A percentile compares a stretch with the other conserved stretches of the same genome.
Evolutionary conservation across 2,113 vertebrate genomes (phyloP).

Genomic region (Myrmophylax atrothorax): DNA sequence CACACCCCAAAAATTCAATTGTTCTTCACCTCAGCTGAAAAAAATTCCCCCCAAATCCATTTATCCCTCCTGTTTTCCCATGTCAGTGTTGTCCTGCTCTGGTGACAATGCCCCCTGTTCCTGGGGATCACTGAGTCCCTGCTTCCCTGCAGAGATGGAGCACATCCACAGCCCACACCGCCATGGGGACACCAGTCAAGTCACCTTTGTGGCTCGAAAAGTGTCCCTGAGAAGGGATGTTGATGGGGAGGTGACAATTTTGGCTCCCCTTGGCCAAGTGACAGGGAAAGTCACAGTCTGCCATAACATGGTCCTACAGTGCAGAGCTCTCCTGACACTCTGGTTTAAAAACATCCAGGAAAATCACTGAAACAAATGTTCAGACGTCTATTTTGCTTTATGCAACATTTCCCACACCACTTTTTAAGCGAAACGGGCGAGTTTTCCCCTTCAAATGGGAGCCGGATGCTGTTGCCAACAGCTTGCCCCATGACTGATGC

Average conservation of each 20-base stretch:
- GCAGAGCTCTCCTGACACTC: fast-evolving
- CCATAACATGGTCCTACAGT: fast-evolving
- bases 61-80: neutral
- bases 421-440: fast-evolving
- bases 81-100: neutral
- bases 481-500: neutral
- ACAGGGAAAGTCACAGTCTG: fast-evolving
- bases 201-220: neutral
- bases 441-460: neutral
- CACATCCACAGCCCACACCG: too few species aligned
- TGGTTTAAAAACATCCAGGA: neutral
- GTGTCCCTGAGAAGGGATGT: neutral
- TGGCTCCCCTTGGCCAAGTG: fast-evolving
- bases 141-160: neutral
- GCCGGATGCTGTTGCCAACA: neutral
- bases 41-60: neutral
- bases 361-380: neutral
- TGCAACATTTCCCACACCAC: neutral
- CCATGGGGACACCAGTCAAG: fast-evolving
- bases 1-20: fast-evolving
- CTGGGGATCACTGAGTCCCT: neutral
- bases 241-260: neutral
- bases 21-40: neutral
- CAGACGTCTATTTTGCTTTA: neutral
- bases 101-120: fast-evolving